phyloP scores from a whole-genome alignment of 1,140 invertebrate genomes.

The Drosophila chauvacae region DNA sequence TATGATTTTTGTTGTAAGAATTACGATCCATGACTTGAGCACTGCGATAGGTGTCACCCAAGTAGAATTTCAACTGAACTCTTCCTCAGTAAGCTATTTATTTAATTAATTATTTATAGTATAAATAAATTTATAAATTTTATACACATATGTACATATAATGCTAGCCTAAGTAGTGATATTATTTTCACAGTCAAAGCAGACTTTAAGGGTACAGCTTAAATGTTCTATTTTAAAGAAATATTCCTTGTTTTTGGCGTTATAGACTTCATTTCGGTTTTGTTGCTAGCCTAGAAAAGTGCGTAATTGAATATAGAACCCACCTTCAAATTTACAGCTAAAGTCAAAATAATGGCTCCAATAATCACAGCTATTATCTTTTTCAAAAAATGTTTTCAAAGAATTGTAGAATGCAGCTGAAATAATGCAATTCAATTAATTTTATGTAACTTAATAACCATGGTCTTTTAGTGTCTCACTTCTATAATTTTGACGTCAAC shows the following conservation, averaged over 20 bases:
- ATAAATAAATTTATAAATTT: no score
- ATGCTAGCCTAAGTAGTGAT: background rate
- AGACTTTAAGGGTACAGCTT: background rate
- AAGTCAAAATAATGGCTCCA: background rate
- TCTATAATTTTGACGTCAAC: background rate
- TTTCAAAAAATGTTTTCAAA: background rate
- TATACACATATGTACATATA: background rate
- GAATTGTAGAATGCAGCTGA: background rate
- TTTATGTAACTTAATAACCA: no score
- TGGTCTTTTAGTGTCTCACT: no score
- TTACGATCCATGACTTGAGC: no score
- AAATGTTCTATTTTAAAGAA: background rate
- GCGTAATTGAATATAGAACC: constrained; percentile 9
- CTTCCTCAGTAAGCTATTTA: no score
- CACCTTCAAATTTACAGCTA: background rate
- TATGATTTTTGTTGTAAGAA: no score
- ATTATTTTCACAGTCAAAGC: background rate
- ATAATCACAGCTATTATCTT: fast-evolving
- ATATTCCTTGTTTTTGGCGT: background rate
- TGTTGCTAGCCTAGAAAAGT: background rate
- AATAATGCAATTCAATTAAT: no score
- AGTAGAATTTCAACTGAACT: no score
- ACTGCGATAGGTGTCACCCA: no score
- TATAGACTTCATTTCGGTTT: constrained; percentile 26
- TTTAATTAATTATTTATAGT: no score